Base-by-base conservation (phyloP, 2,113 vertebrate genomes). In the Entosphenus tridentatus region DNA sequence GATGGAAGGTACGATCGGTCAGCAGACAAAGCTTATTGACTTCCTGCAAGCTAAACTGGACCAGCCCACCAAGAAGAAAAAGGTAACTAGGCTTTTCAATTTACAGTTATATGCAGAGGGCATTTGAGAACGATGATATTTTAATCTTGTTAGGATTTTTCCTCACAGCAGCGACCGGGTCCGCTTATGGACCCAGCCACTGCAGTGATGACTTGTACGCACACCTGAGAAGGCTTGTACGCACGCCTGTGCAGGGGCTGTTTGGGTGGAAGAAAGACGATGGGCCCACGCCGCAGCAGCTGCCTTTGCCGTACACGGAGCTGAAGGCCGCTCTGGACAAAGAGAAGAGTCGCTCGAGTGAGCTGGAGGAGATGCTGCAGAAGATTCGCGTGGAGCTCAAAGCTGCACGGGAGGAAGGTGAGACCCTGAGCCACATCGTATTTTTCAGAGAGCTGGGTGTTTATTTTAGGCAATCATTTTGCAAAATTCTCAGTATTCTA, bases 1-100 rank as follows among this genome's bases (percentile, higher is more conserved):
- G 84, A 89, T 98, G 93, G 92, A 96, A 76, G 93, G 93, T 70
- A 96, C 93, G 73, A 98, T 98, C 82, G 90, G 90, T 70, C 93
- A 98, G 77, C 93, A 98, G 81, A 96, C 85, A 76, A 98, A 98
- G 78, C 88, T 98, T 74, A 98, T 98, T 69, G 93, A 98, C 80
- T 96, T 98, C 76, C 83, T 98, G 56, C 93, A 98, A 83, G 80
- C 90, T 74, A 95, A 96, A 80, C 89, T 95, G 89, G 93, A 98
- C 73, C 93, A 96, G 13, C 89, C 88, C 67, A 88, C 85, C 39
- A 98, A 97, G 81, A 97, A 95, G 84, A 97, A 97, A 82, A 97
- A 97, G 88, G 93, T 96, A 72, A 76, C 83, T 39, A 39, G 39
- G 39, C 39, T 39, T 39, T 39, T 39, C 39, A 39, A 39, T 7